Evolutionary conservation across 2,888 invertebrate species (phyloP).

Genomic region (Hymenopus coronatus): DNA sequence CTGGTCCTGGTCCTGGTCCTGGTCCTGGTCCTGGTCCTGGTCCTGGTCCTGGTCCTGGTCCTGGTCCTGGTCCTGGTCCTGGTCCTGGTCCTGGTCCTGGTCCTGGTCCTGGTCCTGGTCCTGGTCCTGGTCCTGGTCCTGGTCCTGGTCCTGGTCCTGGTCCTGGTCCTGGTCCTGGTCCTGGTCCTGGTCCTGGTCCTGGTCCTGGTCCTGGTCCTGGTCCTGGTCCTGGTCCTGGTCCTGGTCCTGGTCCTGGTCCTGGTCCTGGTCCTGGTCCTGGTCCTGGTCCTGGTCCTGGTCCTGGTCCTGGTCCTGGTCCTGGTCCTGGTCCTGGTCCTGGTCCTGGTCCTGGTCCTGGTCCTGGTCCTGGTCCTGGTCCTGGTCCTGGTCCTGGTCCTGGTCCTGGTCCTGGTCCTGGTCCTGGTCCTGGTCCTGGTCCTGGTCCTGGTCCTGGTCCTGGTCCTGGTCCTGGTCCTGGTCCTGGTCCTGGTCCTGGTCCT

Average conservation of each 20-base stretch:
- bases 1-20: slow-evolving; percentile 10
- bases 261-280: slow-evolving; percentile 9
- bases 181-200: slow-evolving; percentile 10
- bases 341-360: slow-evolving; percentile 7
- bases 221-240: slow-evolving; percentile 8
- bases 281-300: slow-evolving; percentile 6
- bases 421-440: slow-evolving; percentile 8
- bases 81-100: slow-evolving; percentile 7
- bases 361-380: slow-evolving; percentile 8
- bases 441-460: slow-evolving; percentile 8
- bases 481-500: slow-evolving; percentile 8
- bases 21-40: background rate
- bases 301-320: slow-evolving; percentile 8
- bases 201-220: slow-evolving; percentile 7
- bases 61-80: background rate
- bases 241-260: slow-evolving; percentile 7
- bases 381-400: slow-evolving; percentile 8
- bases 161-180: slow-evolving; percentile 7
- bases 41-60: slow-evolving; percentile 3
- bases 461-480: slow-evolving; percentile 8
- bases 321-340: slow-evolving; percentile 7
- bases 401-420: slow-evolving; percentile 8
- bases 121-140: slow-evolving; percentile 10
- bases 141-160: slow-evolving; percentile 4
- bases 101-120: background rate